Base-by-base conservation (phyloP, 2,888 invertebrate species). In the Clepsis dumicolana region DNA sequence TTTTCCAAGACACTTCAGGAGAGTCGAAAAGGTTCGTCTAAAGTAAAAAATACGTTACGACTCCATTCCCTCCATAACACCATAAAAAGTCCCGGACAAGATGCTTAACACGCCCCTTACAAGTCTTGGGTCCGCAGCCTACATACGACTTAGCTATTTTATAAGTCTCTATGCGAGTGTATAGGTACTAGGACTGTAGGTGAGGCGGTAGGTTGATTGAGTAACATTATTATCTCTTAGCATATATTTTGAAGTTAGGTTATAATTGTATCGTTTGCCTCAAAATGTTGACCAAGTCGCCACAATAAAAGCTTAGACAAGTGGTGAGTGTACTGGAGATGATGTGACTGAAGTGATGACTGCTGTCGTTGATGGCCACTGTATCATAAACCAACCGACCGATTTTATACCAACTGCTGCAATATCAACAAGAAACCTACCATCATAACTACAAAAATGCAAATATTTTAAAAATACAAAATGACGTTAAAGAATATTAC, bases 21-120 rank as follows among this genome's bases (percentile, higher is more conserved):
- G 12, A 21, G 48, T 21, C 8, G 44, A 29, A 16, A 32, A 14
- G 32, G 21, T 7, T 52, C 32, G 29, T 56, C 29, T 0, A n/a
- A n/a, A 32, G 29, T 27, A 54, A 52, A 52, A 14, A 25, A 54
- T 54, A 32, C 54, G 54, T 54, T 54, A 12, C 56, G 4, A n/a
- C 35, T 32, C 35, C 35, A 32, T 32, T 35, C n/a, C 56, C 24
- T 21, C 14, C 32, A 35, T 35, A 53, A 18, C 41, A 4, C 38
- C 27, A n/a, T 63, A 38, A 38, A 54, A 32, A 18, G n/a, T 24
- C 35, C 21, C n/a, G 18, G 24, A 56, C 64, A 64, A 32, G 54
- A 56, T 64, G 32, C 38, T 64, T 48, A 48, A 29, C 64, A 64
- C 56, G 64, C 64, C 64, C 32, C 56, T 64, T 56, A 64, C 64